A percentile compares a stretch with the other conserved stretches of the same genome.
Conservation (phyloP, 2,113 vertebrate genomes). For the Sylvilagus bachmani region DNA sequence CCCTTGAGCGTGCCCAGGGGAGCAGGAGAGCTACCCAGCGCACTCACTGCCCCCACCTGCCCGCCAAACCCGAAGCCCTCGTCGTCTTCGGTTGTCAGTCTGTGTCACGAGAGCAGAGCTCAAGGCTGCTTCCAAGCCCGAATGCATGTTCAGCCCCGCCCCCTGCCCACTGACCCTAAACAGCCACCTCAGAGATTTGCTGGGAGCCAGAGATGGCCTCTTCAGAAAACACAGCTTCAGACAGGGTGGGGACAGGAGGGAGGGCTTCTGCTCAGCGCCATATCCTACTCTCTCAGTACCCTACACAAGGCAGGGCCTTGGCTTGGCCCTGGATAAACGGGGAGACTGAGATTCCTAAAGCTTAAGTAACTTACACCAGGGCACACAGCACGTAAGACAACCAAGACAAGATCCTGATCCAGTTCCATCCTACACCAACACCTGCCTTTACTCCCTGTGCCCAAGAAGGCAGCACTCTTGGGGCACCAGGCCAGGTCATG, state of each 20-base stretch:
- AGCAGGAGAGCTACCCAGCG: not conserved
- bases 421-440: not conserved
- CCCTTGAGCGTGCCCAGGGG: no score
- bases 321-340: not conserved
- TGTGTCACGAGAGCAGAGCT: not conserved
- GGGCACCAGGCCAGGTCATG: not conserved
- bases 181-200: not conserved
- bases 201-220: not conserved
- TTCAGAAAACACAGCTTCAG: not conserved
- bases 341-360: not conserved
- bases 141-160: not conserved
- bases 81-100: not conserved
- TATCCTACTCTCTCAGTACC: not conserved
- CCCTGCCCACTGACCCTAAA: not conserved
- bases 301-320: not conserved
- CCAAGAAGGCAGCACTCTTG: not conserved
- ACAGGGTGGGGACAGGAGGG: fast-evolving
- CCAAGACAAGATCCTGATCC: not conserved
- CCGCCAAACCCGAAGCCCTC: not conserved
- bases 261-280: not conserved
- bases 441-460: not conserved
- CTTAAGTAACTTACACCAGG: not conserved
- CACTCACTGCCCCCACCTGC: not conserved
- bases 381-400: not conserved
- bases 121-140: not conserved